Evolutionary conservation across 2,888 invertebrate genomes (phyloP).

Genomic region (Megaustenia siamemsis): DNA sequence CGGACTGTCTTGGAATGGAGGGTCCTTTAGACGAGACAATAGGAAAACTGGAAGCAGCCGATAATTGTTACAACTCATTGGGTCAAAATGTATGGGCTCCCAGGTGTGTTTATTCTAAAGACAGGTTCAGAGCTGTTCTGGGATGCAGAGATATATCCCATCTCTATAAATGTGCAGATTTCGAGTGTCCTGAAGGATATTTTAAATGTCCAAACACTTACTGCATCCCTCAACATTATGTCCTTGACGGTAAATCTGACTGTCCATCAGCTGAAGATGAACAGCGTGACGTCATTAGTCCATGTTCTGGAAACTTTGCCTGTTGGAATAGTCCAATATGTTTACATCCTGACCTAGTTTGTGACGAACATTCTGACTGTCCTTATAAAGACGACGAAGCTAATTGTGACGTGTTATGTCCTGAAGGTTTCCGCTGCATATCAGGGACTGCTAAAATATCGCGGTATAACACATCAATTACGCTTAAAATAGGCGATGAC

Average conservation of each 20-base stretch:
- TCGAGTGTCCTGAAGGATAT: slow-evolving; percentile 34
- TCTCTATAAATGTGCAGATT: slow-evolving; percentile 77
- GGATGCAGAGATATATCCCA: slow-evolving; percentile 54
- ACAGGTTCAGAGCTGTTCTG: not conserved
- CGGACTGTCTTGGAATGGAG: not conserved
- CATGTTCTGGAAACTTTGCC: not conserved
- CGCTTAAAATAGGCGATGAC: not conserved
- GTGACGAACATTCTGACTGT: slow-evolving; percentile 59
- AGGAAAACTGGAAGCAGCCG: not conserved
- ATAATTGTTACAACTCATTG: not conserved
- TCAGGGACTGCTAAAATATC: slow-evolving; percentile 51
- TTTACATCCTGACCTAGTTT: slow-evolving; percentile 54
- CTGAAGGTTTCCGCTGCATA: slow-evolving; percentile 53
- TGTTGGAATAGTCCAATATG: slow-evolving; percentile 46
- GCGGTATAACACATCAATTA: not conserved
- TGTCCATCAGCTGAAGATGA: slow-evolving; percentile 39
- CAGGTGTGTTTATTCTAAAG: slow-evolving; percentile 17
- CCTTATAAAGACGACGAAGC: slow-evolving; percentile 60
- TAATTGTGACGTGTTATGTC: slow-evolving; percentile 56
- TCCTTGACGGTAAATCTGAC: not conserved
- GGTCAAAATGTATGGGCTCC: slow-evolving; percentile 14
- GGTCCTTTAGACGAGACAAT: not conserved
- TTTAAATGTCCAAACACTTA: slow-evolving; percentile 27
- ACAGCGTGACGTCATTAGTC: not conserved
- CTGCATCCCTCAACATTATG: slow-evolving; percentile 21